A percentile compares a stretch with the other conserved stretches of the same genome.
phyloP scores from a whole-genome alignment of 2,113 vertebrate genomes.

The Sebastes schlegelii region DNA sequence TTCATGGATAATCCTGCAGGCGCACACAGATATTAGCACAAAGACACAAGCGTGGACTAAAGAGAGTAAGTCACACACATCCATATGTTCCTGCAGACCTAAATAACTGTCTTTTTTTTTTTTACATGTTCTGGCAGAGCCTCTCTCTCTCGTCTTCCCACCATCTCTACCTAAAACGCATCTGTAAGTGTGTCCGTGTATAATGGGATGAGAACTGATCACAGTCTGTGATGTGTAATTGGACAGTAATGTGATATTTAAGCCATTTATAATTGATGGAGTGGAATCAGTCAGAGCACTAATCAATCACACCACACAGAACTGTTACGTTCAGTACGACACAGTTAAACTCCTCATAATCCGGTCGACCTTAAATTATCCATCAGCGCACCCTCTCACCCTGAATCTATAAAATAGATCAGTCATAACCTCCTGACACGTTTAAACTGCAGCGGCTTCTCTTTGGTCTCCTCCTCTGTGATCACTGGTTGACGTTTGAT shows the following conservation, averaged over 20 bases:
- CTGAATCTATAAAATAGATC: conserved; percentile 19
- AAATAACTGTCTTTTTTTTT: conserved; percentile 27
- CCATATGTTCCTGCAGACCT: conserved; percentile 44
- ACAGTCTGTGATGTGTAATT: conserved; percentile 52
- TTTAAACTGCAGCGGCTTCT: not conserved
- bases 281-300: conserved; percentile 58
- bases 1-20: conserved; percentile 96
- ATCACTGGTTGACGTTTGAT: conserved; percentile 10
- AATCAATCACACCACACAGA: conserved; percentile 61
- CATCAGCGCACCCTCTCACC: conserved; percentile 17
- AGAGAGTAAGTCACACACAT: conserved; percentile 45
- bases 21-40: conserved; percentile 61
- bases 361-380: conserved; percentile 33
- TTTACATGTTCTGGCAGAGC: not conserved
- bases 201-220: conserved; percentile 60
- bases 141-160: not conserved
- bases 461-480: not conserved
- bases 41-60: conserved; percentile 32
- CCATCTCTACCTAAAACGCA: conserved; percentile 26
- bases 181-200: conserved; percentile 28
- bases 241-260: conserved; percentile 68
- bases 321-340: conserved; percentile 22
- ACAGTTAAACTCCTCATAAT: conserved; percentile 54
- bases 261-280: conserved; percentile 67
- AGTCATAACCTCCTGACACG: conserved; percentile 7